Base-by-base conservation (phyloP, 2,888 invertebrate species). In the Anagyrus pseudococci region DNA sequence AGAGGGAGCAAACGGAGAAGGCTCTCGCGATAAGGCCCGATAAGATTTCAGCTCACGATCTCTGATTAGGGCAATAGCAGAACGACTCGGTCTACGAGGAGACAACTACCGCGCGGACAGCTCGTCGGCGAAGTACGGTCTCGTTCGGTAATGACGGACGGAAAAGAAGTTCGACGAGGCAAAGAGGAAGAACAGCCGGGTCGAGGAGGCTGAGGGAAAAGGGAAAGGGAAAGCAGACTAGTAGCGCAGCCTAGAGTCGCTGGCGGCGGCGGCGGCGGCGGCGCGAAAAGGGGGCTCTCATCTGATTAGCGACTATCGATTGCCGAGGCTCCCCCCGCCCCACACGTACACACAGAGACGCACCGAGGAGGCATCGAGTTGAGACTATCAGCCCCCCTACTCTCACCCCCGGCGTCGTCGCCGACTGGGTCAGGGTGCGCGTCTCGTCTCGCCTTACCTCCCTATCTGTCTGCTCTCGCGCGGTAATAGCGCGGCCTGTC, bases 301-400 rank as follows among this genome's bases (percentile, higher is more conserved):
- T 65, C 65, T 65, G 65, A 66, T 66, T 62, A 62, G 62, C 65
- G 65, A 58, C 44, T 61, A 65, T 65, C 65, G 65, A 66, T 66
- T 61, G 61, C 41, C 41, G 26, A 33, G 25, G 40, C n/a, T n/a
- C n/a, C n/a, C n/a, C n/a, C n/a, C n/a, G 53, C 44, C 44, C 29
- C 2, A 29, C n/a, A n/a, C 29, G 29, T 29, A 29, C 10, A 29
- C 29, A 29, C 29, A n/a, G 29, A 29, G 29, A 29, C 49, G 25
- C 23, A 4, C 48, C 20, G 19, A 6, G 46, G 3, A 13, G n/a
- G n/a, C n/a, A n/a, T n/a, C n/a, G 46, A 46, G 46, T 22, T 17
- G 25, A n/a, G n/a, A n/a, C n/a, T n/a, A n/a, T n/a, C n/a, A n/a
- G n/a, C n/a, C n/a, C n/a, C n/a, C n/a, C n/a, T n/a, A n/a, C n/a